Evolutionary conservation across 2,797 vertebrate genomes (phyloP).

Genomic region (Garrulus glandarius): DNA sequence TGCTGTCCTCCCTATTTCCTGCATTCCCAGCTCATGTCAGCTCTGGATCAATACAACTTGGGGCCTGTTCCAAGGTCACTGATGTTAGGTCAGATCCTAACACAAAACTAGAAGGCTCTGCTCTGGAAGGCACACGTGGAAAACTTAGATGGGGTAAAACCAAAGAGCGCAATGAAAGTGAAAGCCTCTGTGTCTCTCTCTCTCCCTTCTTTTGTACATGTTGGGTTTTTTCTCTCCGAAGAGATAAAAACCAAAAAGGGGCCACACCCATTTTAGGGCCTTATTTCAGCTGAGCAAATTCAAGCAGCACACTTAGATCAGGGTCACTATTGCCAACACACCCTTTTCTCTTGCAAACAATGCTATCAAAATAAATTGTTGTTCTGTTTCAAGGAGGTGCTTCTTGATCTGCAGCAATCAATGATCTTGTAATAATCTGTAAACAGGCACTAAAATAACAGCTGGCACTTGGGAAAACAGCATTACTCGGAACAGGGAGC

Average conservation of each 20-base stretch:
- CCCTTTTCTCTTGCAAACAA: background rate
- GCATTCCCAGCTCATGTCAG: background rate
- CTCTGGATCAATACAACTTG: background rate
- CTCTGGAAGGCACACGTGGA: background rate
- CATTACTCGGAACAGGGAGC: background rate
- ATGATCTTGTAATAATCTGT: background rate
- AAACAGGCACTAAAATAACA: background rate
- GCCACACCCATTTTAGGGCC: background rate
- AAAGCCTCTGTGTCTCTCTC: background rate
- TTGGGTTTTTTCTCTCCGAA: background rate
- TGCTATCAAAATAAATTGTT: background rate
- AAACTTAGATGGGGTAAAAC: background rate
- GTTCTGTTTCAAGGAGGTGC: background rate
- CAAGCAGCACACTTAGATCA: background rate
- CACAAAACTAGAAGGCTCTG: background rate
- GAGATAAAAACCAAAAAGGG: background rate
- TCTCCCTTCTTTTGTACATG: background rate
- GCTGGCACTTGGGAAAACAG: background rate
- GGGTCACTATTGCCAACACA: background rate
- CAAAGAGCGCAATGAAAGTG: background rate
- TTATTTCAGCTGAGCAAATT: background rate
- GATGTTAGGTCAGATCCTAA: background rate
- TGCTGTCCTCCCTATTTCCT: background rate
- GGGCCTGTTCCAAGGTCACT: background rate
- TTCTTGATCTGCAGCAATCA: background rate